phyloP scores from a whole-genome alignment of 2,113 vertebrate genomes.

The Cochlearius cochlearius region DNA sequence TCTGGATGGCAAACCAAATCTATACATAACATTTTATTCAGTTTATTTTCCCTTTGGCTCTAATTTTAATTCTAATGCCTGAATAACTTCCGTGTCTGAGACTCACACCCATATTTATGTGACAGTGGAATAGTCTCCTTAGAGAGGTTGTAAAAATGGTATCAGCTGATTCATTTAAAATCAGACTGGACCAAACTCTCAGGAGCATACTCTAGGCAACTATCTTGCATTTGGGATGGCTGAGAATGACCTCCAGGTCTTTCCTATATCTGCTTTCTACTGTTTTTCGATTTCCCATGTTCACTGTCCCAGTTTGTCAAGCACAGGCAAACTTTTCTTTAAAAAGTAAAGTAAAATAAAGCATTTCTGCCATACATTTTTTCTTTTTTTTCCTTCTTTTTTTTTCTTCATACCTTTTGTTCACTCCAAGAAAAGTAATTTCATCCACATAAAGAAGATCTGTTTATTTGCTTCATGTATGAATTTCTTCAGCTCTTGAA shows the following conservation, averaged over 20 bases:
- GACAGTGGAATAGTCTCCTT: neutral
- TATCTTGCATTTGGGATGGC: neutral
- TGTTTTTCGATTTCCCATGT: neutral
- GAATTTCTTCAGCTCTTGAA: neutral
- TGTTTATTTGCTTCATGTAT: neutral
- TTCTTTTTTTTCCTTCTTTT: no score
- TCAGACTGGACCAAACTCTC: neutral
- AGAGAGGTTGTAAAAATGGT: neutral
- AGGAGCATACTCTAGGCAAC: neutral
- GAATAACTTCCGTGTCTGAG: neutral
- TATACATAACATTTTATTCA: neutral
- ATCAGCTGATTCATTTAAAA: neutral
- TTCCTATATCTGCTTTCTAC: neutral
- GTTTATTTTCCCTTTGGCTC: conserved; percentile 27
- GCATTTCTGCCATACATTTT: neutral
- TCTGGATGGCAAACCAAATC: neutral
- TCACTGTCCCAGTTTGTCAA: neutral
- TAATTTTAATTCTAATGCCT: conserved; percentile 18
- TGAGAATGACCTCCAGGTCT: neutral
- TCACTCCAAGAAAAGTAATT: neutral
- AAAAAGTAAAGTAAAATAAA: neutral
- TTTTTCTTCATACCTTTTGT: neutral
- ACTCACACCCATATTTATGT: neutral
- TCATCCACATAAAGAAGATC: neutral
- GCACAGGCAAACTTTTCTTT: neutral